phyloP scores from a whole-genome alignment of 2,888 invertebrate species.

The Eurois occulta region DNA sequence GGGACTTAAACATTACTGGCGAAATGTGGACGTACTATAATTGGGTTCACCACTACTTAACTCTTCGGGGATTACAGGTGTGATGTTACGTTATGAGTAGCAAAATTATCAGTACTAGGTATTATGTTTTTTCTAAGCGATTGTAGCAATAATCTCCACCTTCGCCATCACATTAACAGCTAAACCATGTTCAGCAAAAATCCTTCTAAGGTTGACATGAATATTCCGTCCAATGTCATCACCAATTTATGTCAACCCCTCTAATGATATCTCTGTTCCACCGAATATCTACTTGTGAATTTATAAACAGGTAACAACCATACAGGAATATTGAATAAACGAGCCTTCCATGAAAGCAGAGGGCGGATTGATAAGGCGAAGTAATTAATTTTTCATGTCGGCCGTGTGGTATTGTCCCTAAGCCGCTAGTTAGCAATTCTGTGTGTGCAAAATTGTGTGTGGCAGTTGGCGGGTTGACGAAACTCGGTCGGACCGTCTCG shows the following conservation, averaged over 20 bases:
- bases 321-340: slow-evolving; percentile 48
- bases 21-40: no score
- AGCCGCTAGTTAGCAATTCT: slow-evolving; percentile 64
- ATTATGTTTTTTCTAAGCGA: background rate
- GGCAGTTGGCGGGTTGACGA: slow-evolving; percentile 47
- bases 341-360: slow-evolving; percentile 15
- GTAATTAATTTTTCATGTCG: slow-evolving; percentile 66
- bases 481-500: slow-evolving; percentile 21
- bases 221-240: slow-evolving; percentile 29
- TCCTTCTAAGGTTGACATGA: slow-evolving; percentile 6
- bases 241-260: slow-evolving; percentile 35
- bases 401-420: slow-evolving; percentile 56
- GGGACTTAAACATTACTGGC: no score
- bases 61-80: no score
- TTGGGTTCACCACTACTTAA: background rate
- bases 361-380: slow-evolving; percentile 57
- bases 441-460: slow-evolving; percentile 62
- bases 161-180: background rate
- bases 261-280: slow-evolving; percentile 15
- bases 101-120: background rate
- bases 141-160: background rate
- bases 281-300: slow-evolving; percentile 55
- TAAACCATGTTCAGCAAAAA: slow-evolving; percentile 1
- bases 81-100: background rate
- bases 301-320: slow-evolving; percentile 41